phyloP scores from a whole-genome alignment of 2,888 invertebrate species.

The Ptycholaimellus sp. region DNA sequence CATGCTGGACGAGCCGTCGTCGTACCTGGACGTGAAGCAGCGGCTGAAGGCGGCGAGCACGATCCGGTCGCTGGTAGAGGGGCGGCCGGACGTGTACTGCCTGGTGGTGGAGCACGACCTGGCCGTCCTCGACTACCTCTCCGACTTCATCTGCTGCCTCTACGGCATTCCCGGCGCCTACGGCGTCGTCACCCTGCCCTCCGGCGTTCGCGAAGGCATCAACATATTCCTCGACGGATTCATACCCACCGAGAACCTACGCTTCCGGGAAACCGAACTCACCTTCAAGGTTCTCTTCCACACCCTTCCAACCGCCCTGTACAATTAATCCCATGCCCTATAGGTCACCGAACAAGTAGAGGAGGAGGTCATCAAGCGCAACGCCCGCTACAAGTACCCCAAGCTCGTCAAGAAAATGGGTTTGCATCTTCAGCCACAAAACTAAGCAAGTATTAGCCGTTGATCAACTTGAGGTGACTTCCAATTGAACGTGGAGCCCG shows the following conservation, averaged over 20 bases:
- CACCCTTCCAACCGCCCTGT: no score
- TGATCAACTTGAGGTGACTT: slow-evolving; percentile 34
- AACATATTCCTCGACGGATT: slow-evolving; percentile 98
- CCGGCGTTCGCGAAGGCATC: slow-evolving; percentile 96
- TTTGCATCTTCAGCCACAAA: no score
- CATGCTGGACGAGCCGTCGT: slow-evolving; percentile 99
- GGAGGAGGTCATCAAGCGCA: slow-evolving; percentile 85
- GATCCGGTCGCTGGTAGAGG: slow-evolving; percentile 59
- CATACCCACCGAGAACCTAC: slow-evolving; percentile 91
- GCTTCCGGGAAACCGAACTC: slow-evolving; percentile 84
- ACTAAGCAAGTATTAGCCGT: not conserved
- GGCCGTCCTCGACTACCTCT: slow-evolving; percentile 89
- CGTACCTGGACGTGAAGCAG: slow-evolving; percentile 93
- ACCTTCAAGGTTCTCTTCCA: slow-evolving; percentile 57
- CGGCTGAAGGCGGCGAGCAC: slow-evolving; percentile 83
- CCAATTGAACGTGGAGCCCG: slow-evolving; percentile 50
- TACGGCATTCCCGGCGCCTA: slow-evolving; percentile 87
- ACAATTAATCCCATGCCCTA: no score
- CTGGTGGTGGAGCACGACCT: slow-evolving; percentile 98
- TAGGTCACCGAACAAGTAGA: slow-evolving; percentile 76
- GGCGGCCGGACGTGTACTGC: slow-evolving; percentile 46
- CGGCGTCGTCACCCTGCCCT: slow-evolving; percentile 98
- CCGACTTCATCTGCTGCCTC: slow-evolving; percentile 91
- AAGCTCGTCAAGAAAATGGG: slow-evolving; percentile 48
- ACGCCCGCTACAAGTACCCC: slow-evolving; percentile 88